A percentile compares a stretch with the other conserved stretches of the same genome.
These are phyloP conservation scores for Hormiphora californensis DNA, from an alignment of 37 sponge, comb jelly and placozoan species.

Conservation along the genomic window DNA sequence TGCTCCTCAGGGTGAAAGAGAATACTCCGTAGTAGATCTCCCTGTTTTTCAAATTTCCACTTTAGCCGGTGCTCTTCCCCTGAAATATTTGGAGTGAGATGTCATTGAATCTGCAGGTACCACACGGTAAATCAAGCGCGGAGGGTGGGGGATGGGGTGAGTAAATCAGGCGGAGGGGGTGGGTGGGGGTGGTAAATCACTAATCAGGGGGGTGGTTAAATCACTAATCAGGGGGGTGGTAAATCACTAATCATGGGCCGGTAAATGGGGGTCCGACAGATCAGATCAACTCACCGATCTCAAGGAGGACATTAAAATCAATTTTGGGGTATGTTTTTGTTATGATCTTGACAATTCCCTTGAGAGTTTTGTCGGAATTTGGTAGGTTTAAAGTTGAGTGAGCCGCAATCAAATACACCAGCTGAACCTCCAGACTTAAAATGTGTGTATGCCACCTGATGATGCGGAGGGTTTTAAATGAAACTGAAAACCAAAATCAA, in stretches of 20 bases:
- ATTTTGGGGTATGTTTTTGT: constrained; percentile 45
- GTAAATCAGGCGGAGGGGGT: no score
- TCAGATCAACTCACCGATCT: neutral
- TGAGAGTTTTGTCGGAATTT: neutral
- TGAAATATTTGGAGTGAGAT: neutral
- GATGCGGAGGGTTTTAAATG: neutral
- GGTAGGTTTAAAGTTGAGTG: constrained; percentile 13
- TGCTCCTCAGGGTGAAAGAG: constrained; percentile 30
- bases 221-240: neutral
- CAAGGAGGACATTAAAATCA: constrained; percentile 30
- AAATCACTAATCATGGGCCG: neutral
- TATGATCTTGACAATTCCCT: constrained; percentile 9
- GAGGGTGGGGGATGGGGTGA: no score
- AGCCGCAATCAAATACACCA: constrained; percentile 24
- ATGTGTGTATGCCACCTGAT: constrained; percentile 21
- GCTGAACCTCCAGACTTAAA: constrained; percentile 25
- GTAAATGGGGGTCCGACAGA: neutral
- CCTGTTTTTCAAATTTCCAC: constrained; percentile 13
- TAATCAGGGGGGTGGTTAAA: no score
- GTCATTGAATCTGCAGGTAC: neutral
- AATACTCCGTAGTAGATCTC: neutral
- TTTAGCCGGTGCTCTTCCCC: constrained; percentile 42
- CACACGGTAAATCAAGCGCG: neutral
- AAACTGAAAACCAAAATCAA: neutral
- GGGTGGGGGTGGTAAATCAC: no score